Base-by-base conservation (phyloP, 2,888 invertebrate genomes). In the Ypsolopha sequella region DNA sequence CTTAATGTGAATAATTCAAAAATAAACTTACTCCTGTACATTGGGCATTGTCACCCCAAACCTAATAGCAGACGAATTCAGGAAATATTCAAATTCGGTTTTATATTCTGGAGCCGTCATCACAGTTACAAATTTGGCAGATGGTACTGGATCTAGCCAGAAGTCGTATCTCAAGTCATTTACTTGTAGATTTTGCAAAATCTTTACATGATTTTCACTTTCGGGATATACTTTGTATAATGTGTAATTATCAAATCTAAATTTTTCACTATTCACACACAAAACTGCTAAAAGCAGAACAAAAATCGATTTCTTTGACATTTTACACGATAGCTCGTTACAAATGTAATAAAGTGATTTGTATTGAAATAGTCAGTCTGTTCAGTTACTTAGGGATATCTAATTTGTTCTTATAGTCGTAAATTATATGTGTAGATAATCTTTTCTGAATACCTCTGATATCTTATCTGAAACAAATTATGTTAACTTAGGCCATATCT, bases 191-290 rank as follows among this genome's bases (percentile, higher is more conserved):
- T 79, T 61, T 62, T 78, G 77, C 7, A 91, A 73, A 13, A 82
- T 55, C 41, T 71, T 66, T 34, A 90, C 64, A 41, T 92, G 88
- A 1, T 78, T 66, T 1, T 63, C 58, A 57, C 73, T 88, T 54
- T 74, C 67, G 0, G 91, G 89, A 0, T 72, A 64, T 6, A 91
- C 69, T 64, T 89, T 86, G 58, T 88, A 91, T 7, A 92, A 78
- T 13, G 74, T 66, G 56, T 80, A 76, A 54, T 81, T 80, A 48
- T 81, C 79, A 50, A 69, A 82, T 14, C 75, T 60, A 53, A 76
- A 14, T 41, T 41, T 50, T 14, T 50, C 50, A 6, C 34, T 34
- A 8, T 11, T 35, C 10, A 24, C 50, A 14, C n/a, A 36, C 7
- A 36, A 36, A 14, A 47, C 36, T 13, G 47, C 14, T 10, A 47